A percentile compares a stretch with the other conserved stretches of the same genome.
Evolutionary conservation across 2,888 invertebrate species (phyloP).

Genomic region (Acronicta alni): DNA sequence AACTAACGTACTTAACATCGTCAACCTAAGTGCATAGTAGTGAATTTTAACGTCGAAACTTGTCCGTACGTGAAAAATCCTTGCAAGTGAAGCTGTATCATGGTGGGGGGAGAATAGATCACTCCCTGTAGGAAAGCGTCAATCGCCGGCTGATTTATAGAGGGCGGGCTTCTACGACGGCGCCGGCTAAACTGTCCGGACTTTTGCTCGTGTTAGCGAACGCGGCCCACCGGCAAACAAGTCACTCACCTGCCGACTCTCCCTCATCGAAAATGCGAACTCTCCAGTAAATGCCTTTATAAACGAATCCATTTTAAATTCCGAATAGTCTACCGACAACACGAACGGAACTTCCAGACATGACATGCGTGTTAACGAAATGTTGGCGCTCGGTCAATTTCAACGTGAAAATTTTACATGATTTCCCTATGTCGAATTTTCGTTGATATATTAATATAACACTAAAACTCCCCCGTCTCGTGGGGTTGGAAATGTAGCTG

Average conservation of each 20-base stretch:
- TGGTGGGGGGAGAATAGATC: conserved; percentile 85
- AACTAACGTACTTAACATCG: conserved; percentile 42
- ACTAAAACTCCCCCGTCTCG: conserved; percentile 60
- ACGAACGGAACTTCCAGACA: conserved; percentile 84
- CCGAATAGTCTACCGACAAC: conserved; percentile 84
- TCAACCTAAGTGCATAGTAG: conserved; percentile 57
- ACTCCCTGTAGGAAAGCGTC: conserved; percentile 88
- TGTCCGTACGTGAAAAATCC: conserved; percentile 77
- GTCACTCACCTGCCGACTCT: conserved; percentile 87
- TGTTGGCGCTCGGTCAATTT: conserved; percentile 82
- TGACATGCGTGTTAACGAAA: conserved; percentile 86
- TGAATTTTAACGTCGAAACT: conserved; percentile 66
- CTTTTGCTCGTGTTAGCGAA: conserved; percentile 83
- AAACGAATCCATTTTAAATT: conserved; percentile 88
- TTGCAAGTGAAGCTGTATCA: conserved; percentile 84
- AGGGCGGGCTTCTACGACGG: conserved; percentile 73
- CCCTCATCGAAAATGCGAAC: conserved; percentile 86
- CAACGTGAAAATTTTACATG: conserved; percentile 70
- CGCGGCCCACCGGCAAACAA: conserved; percentile 84
- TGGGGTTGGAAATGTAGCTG: conserved; percentile 34
- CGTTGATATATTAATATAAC: conserved; percentile 48
- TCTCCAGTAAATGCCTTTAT: conserved; percentile 85
- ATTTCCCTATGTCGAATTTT: conserved; percentile 67
- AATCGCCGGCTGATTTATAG: conserved; percentile 88
- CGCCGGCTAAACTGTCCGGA: conserved; percentile 84